phyloP scores from a whole-genome alignment of 1,140 invertebrate species.

The Dendroctonus ponderosae region DNA sequence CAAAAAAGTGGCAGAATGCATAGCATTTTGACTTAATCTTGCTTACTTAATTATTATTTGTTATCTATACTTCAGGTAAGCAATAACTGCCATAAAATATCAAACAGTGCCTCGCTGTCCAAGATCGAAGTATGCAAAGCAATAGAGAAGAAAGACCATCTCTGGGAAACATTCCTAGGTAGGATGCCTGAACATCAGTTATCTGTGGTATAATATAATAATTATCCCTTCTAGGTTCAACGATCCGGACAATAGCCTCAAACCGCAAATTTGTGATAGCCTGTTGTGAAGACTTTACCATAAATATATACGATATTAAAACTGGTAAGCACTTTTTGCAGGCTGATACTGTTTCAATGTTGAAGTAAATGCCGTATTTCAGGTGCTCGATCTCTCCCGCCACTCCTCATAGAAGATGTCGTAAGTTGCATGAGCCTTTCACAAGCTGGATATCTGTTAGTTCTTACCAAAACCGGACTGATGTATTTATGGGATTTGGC shows the following conservation, averaged over 20 bases:
- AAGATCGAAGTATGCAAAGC: slow-evolving; percentile 56
- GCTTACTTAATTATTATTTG: no score
- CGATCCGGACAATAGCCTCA: slow-evolving; percentile 43
- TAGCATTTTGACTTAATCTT: no score
- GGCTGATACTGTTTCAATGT: not conserved
- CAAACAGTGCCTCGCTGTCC: slow-evolving; percentile 53
- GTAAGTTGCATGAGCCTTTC: slow-evolving; percentile 45
- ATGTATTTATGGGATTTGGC: slow-evolving; percentile 50
- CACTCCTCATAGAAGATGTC: slow-evolving; percentile 46
- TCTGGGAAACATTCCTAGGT: slow-evolving; percentile 63
- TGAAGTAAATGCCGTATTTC: not conserved
- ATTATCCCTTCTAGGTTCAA: slow-evolving; percentile 44
- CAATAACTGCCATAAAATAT: slow-evolving; percentile 56
- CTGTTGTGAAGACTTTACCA: slow-evolving; percentile 48
- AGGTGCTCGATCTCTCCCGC: slow-evolving; percentile 42
- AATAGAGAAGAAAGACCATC: slow-evolving; percentile 52
- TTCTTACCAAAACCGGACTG: slow-evolving; percentile 50
- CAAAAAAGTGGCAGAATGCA: no score
- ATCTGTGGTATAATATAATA: slow-evolving; percentile 8
- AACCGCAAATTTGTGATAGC: slow-evolving; percentile 45
- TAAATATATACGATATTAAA: slow-evolving; percentile 46
- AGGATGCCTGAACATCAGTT: slow-evolving; percentile 25
- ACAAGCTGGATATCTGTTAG: slow-evolving; percentile 43
- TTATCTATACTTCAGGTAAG: slow-evolving; percentile 50
- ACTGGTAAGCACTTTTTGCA: slow-evolving; percentile 33